Conservation (phyloP, 1,140 invertebrate species). For the Galendromus occidentalis region DNA sequence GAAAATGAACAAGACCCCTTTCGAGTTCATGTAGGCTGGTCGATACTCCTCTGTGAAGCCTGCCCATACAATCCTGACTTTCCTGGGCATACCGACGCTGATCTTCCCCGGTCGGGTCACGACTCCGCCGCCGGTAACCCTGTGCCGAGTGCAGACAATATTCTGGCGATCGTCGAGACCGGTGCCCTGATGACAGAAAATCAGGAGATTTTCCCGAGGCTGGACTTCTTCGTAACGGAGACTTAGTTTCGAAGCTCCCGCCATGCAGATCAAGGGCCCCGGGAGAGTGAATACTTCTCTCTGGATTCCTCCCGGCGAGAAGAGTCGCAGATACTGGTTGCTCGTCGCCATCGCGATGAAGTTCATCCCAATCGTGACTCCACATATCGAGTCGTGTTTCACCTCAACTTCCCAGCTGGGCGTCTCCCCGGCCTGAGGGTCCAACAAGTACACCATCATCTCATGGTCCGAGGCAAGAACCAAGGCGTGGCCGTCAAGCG, state of each 20-base stretch:
- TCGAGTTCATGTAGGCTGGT: constrained; percentile 7
- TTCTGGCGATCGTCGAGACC: constrained; percentile 25
- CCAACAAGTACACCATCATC: background rate
- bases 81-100: background rate
- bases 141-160: background rate
- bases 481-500: constrained; percentile 52
- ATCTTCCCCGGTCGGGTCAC: background rate
- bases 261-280: constrained; percentile 46
- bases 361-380: constrained; percentile 45
- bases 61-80: background rate
- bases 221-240: background rate
- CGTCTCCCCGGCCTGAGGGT: constrained; percentile 11
- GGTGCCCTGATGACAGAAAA: constrained; percentile 49
- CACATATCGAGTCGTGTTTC: constrained; percentile 24
- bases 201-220: constrained; percentile 43
- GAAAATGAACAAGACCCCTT: background rate
- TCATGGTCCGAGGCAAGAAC: constrained; percentile 38
- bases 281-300: constrained; percentile 48
- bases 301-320: constrained; percentile 62
- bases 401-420: constrained; percentile 9
- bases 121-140: background rate
- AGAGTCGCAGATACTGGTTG: constrained; percentile 51
- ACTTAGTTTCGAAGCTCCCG: constrained; percentile 27
- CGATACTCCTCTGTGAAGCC: constrained; percentile 1
- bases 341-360: constrained; percentile 58